A percentile compares a stretch with the other conserved stretches of the same genome.
Evolutionary conservation across 2,888 invertebrate species (phyloP).

Genomic region (Oegoconia quadripuncta): DNA sequence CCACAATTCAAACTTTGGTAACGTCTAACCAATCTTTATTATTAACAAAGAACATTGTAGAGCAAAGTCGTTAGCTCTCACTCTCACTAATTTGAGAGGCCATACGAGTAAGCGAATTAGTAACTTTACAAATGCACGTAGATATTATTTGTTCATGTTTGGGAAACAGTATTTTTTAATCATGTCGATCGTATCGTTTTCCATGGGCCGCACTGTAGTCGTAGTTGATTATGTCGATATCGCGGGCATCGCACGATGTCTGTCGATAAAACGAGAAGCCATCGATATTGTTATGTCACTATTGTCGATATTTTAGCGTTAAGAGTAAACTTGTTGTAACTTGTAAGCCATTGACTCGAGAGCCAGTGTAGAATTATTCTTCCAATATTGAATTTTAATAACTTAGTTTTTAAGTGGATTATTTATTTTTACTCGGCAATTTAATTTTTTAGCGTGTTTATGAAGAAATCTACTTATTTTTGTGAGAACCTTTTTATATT

Average conservation of each 20-base stretch:
- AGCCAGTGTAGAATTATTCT: slow-evolving; percentile 44
- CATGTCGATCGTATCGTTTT: too few species aligned
- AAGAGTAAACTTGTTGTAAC: slow-evolving; percentile 34
- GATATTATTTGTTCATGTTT: too few species aligned
- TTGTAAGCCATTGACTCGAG: slow-evolving; percentile 37
- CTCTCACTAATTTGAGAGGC: too few species aligned
- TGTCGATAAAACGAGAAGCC: slow-evolving; percentile 3
- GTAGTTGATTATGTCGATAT: slow-evolving; percentile 23
- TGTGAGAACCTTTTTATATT: slow-evolving; percentile 29
- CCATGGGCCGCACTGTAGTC: too few species aligned
- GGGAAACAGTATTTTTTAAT: too few species aligned
- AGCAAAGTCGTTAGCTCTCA: too few species aligned
- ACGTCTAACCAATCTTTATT: too few species aligned
- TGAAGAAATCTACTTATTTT: slow-evolving; percentile 27
- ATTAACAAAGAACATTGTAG: too few species aligned
- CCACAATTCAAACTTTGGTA: too few species aligned
- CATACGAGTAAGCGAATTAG: too few species aligned
- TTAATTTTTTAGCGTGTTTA: slow-evolving; percentile 19
- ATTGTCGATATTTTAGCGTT: slow-evolving; percentile 27
- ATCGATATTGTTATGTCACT: slow-evolving; percentile 15
- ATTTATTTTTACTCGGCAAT: slow-evolving; percentile 44
- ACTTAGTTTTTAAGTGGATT: slow-evolving; percentile 31
- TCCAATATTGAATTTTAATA: slow-evolving; percentile 8
- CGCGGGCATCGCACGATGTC: slow-evolving; percentile 19
- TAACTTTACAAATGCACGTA: too few species aligned